A percentile compares a stretch with the other conserved stretches of the same genome.
Conservation (phyloP, 2,113 vertebrate genomes). For the Ivindomyrus marchei region DNA sequence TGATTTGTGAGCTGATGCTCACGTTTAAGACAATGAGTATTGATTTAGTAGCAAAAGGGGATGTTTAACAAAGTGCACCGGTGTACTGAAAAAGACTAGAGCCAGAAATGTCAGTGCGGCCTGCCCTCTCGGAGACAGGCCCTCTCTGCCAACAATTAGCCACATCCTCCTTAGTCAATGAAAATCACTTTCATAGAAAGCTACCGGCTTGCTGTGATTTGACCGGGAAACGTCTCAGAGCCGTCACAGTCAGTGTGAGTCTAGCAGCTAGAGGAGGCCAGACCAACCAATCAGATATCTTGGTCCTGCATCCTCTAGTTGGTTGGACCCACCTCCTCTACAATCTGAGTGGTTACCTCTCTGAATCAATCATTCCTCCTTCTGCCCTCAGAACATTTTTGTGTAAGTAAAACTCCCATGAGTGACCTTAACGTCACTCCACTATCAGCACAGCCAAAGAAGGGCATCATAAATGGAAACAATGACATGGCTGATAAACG, state of each 20-base stretch:
- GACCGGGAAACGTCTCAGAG: neutral
- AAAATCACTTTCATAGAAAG: neutral
- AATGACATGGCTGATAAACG: neutral
- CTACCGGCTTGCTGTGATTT: neutral
- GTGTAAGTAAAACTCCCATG: no score
- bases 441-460: neutral
- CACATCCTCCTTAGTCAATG: neutral
- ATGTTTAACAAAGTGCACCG: neutral
- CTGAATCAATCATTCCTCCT: no score
- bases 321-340: no score
- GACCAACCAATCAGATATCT: neutral
- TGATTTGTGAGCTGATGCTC: neutral
- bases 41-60: neutral
- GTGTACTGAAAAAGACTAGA: neutral
- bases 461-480: neutral
- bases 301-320: no score
- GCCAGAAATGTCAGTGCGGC: neutral
- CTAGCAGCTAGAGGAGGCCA: neutral
- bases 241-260: neutral
- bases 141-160: neutral
- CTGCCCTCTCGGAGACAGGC: neutral
- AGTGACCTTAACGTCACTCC: neutral
- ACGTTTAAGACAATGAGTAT: slow-evolving; percentile 2
- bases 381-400: no score
- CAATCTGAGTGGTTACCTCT: no score